phyloP scores from a whole-genome alignment of 2,888 invertebrate species.

The Leucophenga maculata region DNA sequence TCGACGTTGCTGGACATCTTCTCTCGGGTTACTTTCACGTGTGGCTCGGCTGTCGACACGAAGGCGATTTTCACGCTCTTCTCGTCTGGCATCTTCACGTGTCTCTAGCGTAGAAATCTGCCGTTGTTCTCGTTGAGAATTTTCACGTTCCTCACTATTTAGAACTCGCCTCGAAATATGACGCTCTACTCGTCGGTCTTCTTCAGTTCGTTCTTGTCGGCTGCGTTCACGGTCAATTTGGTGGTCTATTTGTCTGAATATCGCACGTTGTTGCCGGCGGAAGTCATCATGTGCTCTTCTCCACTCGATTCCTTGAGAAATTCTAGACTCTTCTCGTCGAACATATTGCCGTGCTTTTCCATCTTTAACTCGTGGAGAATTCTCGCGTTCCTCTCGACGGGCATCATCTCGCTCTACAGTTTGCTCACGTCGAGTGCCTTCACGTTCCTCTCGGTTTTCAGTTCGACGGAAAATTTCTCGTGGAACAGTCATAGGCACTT shows the following conservation, averaged over 20 bases:
- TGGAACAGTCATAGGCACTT: background rate
- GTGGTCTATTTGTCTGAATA: background rate
- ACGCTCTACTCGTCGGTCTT: background rate
- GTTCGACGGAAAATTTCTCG: background rate
- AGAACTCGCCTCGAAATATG: background rate
- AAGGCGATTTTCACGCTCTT: background rate
- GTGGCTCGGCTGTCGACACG: too few relatives aligned
- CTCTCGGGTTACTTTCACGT: too few relatives aligned
- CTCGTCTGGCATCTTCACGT: background rate
- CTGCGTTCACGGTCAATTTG: too few relatives aligned
- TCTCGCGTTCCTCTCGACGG: background rate
- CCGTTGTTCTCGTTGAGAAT: background rate
- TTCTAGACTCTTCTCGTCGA: background rate
- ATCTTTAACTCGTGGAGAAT: background rate
- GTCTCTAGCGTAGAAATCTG: too few relatives aligned
- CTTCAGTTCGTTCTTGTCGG: too few relatives aligned
- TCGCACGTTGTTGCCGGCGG: background rate
- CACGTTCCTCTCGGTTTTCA: background rate
- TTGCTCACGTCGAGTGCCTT: background rate
- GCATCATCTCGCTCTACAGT: conserved; percentile 4
- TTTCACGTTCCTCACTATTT: background rate
- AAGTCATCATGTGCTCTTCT: background rate
- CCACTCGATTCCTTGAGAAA: background rate
- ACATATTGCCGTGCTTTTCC: background rate
- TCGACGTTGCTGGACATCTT: too few relatives aligned